Conservation (phyloP, 2,113 vertebrate genomes). For the Tringa solitaria region DNA sequence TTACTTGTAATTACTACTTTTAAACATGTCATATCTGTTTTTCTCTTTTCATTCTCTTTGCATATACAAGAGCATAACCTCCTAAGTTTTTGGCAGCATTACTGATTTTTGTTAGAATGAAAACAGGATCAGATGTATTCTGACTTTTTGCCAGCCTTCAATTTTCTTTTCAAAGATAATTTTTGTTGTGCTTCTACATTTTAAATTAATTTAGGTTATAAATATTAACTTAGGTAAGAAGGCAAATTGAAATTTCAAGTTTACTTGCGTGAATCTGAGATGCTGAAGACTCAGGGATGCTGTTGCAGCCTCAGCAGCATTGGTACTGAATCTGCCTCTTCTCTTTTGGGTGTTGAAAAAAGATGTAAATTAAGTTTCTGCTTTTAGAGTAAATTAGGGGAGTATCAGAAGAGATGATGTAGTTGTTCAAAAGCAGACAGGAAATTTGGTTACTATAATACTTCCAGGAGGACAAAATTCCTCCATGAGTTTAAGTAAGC, state of each 20-base stretch:
- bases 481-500: neutral
- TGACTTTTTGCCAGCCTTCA: neutral
- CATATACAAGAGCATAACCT: neutral
- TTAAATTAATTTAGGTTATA: neutral
- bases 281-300: neutral
- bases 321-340: neutral
- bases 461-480: neutral
- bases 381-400: neutral
- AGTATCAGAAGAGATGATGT: neutral
- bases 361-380: neutral
- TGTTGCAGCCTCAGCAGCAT: neutral
- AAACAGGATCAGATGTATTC: neutral
- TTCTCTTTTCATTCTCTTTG: neutral
- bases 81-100: neutral
- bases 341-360: neutral
- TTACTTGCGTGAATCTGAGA: neutral
- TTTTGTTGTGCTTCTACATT: neutral
- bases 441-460: neutral
- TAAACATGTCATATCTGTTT: neutral
- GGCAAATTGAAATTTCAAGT: neutral
- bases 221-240: neutral
- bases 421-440: neutral
- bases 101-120: neutral
- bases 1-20: neutral
- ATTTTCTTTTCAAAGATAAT: neutral